Evolutionary conservation across 2,888 invertebrate species (phyloP), one percentile per base, ranked within the genome.

Genomic region (Leistus spinibarbis): DNA sequence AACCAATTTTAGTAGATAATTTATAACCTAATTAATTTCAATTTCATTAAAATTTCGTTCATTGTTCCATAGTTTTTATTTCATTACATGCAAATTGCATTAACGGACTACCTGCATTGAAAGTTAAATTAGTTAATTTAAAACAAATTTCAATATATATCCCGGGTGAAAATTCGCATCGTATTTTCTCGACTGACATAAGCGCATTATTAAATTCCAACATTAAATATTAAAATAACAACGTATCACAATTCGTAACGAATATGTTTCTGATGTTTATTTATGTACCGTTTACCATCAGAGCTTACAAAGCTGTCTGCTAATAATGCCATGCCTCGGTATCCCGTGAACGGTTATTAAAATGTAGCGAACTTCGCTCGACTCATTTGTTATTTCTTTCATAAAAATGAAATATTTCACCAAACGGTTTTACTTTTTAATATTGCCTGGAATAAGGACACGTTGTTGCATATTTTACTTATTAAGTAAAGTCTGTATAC

Each of bases 321-420:
- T 73, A 66, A 67, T 73, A 73, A 73, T 73, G 67, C 67, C 7
- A 73, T 73, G 67, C 67, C 7, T 57, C 53, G 57, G 56, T 40
- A 40, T 40, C 40, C 24, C 60, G 16, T 24, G 56, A 23, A 68
- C 62, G 67, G 40, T 64, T 73, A 73, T 67, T 73, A 73, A 73
- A 73, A 73, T 73, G 66, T 73, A 67, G 16, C 71, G 23, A 20
- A 73, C 54, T 62, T 60, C 60, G 73, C 53, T 63, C 27, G 23
- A 40, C 73, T 73, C 67, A 73, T 73, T 73, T 73, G 67, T 73
- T 67, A 73, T 73, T 62, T 62, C 40, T 57, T 67, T 73, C 66
- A 73, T 73, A 73, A 73, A 73, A 67, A 73, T 73, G 73, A 67
- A 73, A 73, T 73, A 73, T 73, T 23, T 73, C 67, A 60, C 67